Percentiles rank a stretch among this genome's conserved stretches.
These are phyloP conservation scores for Colistium nudipinnis DNA, from an alignment of 2,113 vertebrate species.

Conservation along the genomic window DNA sequence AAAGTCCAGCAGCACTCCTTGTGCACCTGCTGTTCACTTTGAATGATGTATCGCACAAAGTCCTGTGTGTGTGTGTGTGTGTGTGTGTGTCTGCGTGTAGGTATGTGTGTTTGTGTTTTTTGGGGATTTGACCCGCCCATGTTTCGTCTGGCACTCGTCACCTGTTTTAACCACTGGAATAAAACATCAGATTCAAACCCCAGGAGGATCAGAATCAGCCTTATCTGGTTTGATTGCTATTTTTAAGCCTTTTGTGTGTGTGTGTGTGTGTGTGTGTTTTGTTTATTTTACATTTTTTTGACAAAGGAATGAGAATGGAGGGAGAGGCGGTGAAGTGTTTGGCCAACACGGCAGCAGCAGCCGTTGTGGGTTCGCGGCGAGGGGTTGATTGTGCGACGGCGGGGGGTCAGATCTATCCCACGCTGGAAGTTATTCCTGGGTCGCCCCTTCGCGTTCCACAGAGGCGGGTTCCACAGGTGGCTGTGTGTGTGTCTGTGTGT, in stretches of 20 bases:
- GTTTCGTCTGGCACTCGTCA: too few relatives aligned
- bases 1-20: conserved; percentile 40
- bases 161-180: background rate
- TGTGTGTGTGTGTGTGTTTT: background rate
- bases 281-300: too few relatives aligned
- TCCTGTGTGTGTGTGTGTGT: conserved; percentile 16
- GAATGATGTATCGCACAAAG: conserved; percentile 7
- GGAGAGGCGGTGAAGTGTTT: conserved; percentile 31
- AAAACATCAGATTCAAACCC: conserved; percentile 5
- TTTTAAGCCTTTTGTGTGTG: conserved; percentile 25
- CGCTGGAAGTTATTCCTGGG: conserved; percentile 72
- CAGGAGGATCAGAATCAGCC: conserved; percentile 1
- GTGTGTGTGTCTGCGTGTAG: conserved; percentile 5
- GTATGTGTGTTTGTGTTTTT: conserved; percentile 4
- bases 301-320: background rate
- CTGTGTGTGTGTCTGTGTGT: conserved; percentile 25
- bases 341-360: conserved; percentile 21
- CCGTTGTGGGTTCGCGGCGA: background rate
- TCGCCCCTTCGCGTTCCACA: conserved; percentile 57
- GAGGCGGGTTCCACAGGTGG: conserved; percentile 70
- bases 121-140: background rate
- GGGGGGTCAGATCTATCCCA: conserved; percentile 50
- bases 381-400: conserved; percentile 36
- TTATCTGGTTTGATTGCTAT: conserved; percentile 21
- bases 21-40: conserved; percentile 30